phyloP scores from a whole-genome alignment of 2,888 invertebrate genomes.

The Drosophila falleni region DNA sequence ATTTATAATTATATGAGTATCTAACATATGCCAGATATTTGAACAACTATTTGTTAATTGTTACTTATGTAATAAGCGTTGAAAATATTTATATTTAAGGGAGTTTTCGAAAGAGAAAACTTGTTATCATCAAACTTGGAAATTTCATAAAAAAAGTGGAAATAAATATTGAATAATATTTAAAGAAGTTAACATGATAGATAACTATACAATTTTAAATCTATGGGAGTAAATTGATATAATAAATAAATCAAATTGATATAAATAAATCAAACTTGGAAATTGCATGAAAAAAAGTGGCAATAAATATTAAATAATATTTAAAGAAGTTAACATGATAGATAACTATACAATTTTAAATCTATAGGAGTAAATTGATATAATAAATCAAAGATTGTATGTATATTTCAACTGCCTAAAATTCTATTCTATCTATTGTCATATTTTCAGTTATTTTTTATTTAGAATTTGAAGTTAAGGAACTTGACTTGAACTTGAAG shows the following conservation, averaged over 20 bases:
- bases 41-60: slow-evolving; percentile 33
- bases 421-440: too few species aligned
- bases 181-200: background rate
- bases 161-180: too few species aligned
- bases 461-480: too few species aligned
- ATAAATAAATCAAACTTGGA: too few species aligned
- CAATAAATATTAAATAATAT: background rate
- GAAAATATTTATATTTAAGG: slow-evolving; percentile 12
- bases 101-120: slow-evolving; percentile 9
- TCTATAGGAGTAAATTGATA: background rate
- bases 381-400: too few species aligned
- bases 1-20: slow-evolving; percentile 35
- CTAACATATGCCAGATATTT: slow-evolving; percentile 20
- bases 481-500: too few species aligned
- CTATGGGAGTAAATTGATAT: background rate
- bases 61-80: slow-evolving; percentile 7
- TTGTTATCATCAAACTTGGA: background rate
- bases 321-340: background rate
- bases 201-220: background rate
- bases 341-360: background rate
- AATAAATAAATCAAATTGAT: too few species aligned
- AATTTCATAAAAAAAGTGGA: background rate
- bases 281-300: slow-evolving; percentile 1
- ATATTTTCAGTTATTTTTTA: too few species aligned
- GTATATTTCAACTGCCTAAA: too few species aligned